phyloP scores from a whole-genome alignment of 2,888 invertebrate genomes.

The Cheilosia vulpina region DNA sequence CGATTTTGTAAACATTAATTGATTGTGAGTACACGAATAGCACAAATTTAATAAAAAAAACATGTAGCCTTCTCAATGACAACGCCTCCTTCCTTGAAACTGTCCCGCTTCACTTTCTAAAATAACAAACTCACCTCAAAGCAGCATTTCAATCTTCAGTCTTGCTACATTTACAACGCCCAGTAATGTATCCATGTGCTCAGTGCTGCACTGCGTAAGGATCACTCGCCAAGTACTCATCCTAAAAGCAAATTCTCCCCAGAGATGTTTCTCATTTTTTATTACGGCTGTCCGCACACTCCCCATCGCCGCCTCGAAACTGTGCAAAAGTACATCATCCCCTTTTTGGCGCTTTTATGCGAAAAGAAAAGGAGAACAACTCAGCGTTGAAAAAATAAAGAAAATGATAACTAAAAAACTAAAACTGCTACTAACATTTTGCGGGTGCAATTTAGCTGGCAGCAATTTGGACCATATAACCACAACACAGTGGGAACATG shows the following conservation, averaged over 20 bases:
- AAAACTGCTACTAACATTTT: constrained; percentile 58
- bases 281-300: neutral
- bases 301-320: constrained; percentile 6
- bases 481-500: constrained; percentile 24
- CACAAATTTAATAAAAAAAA: no score
- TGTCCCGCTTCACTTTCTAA: neutral
- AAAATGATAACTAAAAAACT: constrained; percentile 58
- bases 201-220: constrained; percentile 48
- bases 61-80: no score
- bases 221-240: constrained; percentile 57
- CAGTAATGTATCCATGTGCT: neutral
- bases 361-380: neutral
- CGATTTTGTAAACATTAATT: no score
- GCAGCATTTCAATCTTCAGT: constrained; percentile 35
- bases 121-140: constrained; percentile 1
- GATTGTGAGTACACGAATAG: no score
- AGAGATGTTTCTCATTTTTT: constrained; percentile 14
- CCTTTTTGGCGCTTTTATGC: constrained; percentile 31
- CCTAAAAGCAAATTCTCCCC: constrained; percentile 31
- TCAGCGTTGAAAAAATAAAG: neutral
- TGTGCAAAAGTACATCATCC: constrained; percentile 37
- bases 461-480: constrained; percentile 66
- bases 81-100: neutral
- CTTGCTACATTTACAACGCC: constrained; percentile 30
- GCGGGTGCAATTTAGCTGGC: constrained; percentile 61